These are phyloP conservation scores for Ptilodon capucinus DNA, from an alignment of 2,888 invertebrate genomes.

Conservation along the genomic window DNA sequence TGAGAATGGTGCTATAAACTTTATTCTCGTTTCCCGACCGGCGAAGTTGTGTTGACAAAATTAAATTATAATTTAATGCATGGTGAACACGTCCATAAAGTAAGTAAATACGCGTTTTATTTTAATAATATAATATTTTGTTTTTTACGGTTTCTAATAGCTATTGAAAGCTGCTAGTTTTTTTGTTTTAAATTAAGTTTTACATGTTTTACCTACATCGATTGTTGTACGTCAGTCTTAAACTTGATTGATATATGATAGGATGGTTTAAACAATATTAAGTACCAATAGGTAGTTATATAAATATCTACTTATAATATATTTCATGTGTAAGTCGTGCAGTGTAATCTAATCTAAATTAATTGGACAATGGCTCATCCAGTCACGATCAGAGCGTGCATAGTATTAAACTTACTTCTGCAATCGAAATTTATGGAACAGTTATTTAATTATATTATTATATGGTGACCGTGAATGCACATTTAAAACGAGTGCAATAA, in stretches of 20 bases:
- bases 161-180: conserved; percentile 2
- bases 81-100: conserved; percentile 8
- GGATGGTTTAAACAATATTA: too few relatives aligned
- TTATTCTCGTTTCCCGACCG: conserved; percentile 20
- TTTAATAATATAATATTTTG: not conserved
- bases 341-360: conserved; percentile 6
- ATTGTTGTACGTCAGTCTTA: not conserved
- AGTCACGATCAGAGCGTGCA: not conserved
- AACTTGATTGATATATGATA: too few relatives aligned
- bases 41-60: conserved; percentile 18
- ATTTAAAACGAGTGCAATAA: not conserved
- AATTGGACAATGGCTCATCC: conserved; percentile 10
- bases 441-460: not conserved
- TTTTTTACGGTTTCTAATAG: conserved; percentile 6
- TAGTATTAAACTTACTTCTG: not conserved
- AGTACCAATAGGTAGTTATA: not conserved
- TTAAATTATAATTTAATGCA: conserved; percentile 1
- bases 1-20: conserved; percentile 9
- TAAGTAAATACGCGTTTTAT: conserved; percentile 13
- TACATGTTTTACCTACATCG: not conserved
- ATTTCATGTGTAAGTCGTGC: conserved; percentile 5
- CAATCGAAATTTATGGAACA: not conserved
- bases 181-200: not conserved
- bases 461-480: not conserved
- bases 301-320: conserved; percentile 1